phyloP scores from a whole-genome alignment of 1,140 invertebrate species.

The Hesperophylax magnus region DNA sequence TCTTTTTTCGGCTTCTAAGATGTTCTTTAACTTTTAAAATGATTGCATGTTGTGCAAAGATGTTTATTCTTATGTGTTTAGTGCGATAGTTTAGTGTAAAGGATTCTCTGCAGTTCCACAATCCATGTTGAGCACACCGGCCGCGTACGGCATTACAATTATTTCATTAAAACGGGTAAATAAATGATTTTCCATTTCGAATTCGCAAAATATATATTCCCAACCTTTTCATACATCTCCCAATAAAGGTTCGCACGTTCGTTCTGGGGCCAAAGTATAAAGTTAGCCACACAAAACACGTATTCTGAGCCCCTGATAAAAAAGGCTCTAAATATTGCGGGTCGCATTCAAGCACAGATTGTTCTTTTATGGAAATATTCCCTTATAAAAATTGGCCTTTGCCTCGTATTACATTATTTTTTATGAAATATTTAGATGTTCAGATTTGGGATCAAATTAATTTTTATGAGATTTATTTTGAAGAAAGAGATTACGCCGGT shows the following conservation, averaged over 20 bases:
- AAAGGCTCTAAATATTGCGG: slow-evolving; percentile 16
- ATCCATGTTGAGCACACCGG: background rate
- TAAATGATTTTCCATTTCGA: slow-evolving; percentile 22
- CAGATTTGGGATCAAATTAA: too few relatives aligned
- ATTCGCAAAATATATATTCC: slow-evolving; percentile 11
- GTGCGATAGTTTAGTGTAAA: too few relatives aligned
- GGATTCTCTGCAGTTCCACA: background rate
- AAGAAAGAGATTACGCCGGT: too few relatives aligned
- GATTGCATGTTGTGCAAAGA: too few relatives aligned
- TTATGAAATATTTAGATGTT: background rate
- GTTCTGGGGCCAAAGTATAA: background rate
- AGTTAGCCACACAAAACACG: slow-evolving; percentile 34
- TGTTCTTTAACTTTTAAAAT: too few relatives aligned
- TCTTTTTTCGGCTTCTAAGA: too few relatives aligned
- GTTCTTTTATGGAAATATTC: slow-evolving; percentile 31
- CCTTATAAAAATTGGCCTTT: slow-evolving; percentile 14
- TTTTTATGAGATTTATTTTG: too few relatives aligned
- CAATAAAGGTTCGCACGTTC: slow-evolving; percentile 11
- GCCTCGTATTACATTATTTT: background rate
- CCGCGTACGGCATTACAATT: slow-evolving; percentile 17
- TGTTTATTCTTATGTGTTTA: too few relatives aligned
- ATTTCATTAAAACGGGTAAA: slow-evolving; percentile 34
- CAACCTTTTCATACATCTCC: slow-evolving; percentile 20
- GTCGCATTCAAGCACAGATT: slow-evolving; percentile 5
- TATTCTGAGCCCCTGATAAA: slow-evolving; percentile 24